These are phyloP conservation scores for Papilio helenus DNA, from an alignment of 1,140 invertebrate genomes.

Conservation along the genomic window DNA sequence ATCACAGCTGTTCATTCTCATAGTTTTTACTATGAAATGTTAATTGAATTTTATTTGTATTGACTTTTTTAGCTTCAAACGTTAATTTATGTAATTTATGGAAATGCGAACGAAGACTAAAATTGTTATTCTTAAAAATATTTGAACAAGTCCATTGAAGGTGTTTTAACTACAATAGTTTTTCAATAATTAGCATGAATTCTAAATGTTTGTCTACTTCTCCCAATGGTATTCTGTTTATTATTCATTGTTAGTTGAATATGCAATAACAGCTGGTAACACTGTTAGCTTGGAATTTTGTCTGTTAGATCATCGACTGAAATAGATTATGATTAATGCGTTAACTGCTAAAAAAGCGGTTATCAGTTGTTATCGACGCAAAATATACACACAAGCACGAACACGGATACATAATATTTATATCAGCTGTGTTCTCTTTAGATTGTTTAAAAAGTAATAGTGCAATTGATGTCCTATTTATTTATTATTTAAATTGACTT, in stretches of 20 bases:
- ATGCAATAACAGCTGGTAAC: conserved; percentile 1
- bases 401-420: neutral
- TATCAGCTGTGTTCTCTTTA: neutral
- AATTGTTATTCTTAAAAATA: neutral
- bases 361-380: conserved; percentile 13
- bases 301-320: neutral
- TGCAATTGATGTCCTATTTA: too few relatives aligned
- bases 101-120: too few relatives aligned
- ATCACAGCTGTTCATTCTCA: conserved; percentile 11
- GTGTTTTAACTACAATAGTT: neutral
- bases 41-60: neutral
- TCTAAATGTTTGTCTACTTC: conserved; percentile 5
- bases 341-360: neutral
- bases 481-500: neutral
- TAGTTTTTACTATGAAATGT: neutral
- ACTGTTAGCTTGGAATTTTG: neutral
- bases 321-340: neutral
- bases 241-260: conserved; percentile 19
- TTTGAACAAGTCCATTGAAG: neutral
- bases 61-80: neutral
- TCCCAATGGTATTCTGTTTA: neutral
- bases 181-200: neutral
- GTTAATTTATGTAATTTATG: neutral
- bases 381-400: neutral
- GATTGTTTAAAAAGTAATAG: too few relatives aligned